Evolutionary conservation across 2,113 vertebrate genomes (phyloP), one percentile per base, ranked within the genome.

Genomic region (Progne subis): DNA sequence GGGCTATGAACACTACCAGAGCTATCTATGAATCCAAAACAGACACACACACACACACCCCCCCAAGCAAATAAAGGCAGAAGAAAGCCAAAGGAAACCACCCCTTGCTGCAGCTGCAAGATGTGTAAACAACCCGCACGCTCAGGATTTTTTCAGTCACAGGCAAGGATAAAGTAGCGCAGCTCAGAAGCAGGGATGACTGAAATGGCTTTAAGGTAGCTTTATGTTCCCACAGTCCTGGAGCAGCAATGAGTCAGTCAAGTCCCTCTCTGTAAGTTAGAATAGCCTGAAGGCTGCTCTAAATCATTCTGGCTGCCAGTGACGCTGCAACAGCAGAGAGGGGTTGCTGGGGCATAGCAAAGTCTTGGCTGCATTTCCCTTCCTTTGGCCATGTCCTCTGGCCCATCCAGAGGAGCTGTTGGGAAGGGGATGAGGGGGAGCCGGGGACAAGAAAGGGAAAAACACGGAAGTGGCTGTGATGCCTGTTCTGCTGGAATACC

Each of bases 261-360:
- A 86, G 92, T 83, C 90, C 79, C 82, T 88, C 60, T 29, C 71
- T 88, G 64, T 75, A 96, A 84, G 82, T 71, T 68, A 56, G 72
- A 94, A 90, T 77, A 82, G 94, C 95, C 93, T 81, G 64, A 81
- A 96, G 94, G 90, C 76, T 94, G 82, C 85, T 96, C 85, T 95
- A 86, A 95, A 95, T 97, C 91, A 91, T 94, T 76, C 84, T 95
- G 95, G 93, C 90, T 93, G 90, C 70, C 90, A 86, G 69, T 95
- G 94, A 95, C 95, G 92, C 92, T 95, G 78, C 76, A 90, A 64
- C 79, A 95, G 79, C 93, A 93, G 85, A 63, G 76, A 49, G 72
- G 56, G 86, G n/a, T 80, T 96, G 93, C 76, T 88, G 88, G 90
- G 90, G 92, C 95, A 90, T 81, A 52, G 90, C 63, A n/a, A 41